phyloP scores from a whole-genome alignment of 1,140 invertebrate species.

The Drosophila nigrodunni region DNA sequence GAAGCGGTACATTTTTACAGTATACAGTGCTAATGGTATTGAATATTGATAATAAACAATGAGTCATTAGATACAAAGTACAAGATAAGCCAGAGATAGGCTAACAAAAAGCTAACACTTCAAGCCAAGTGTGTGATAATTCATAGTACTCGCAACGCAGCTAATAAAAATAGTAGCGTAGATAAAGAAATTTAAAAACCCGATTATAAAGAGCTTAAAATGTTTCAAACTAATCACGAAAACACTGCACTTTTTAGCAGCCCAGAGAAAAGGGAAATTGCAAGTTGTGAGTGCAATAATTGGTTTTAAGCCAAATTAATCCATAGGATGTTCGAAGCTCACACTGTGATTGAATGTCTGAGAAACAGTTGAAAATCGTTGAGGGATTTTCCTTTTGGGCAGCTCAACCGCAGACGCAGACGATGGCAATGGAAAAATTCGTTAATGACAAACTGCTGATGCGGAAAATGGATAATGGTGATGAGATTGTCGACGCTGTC shows the following conservation, averaged over 20 bases:
- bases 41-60: constrained; percentile 5
- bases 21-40: neutral
- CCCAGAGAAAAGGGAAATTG: neutral
- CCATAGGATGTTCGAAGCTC: neutral
- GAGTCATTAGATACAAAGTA: constrained; percentile 11
- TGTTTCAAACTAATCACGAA: neutral
- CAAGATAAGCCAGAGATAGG: neutral
- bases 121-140: neutral
- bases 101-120: too few relatives aligned
- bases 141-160: neutral
- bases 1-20: neutral
- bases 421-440: constrained; percentile 45
- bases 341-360: neutral
- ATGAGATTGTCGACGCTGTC: constrained; percentile 11
- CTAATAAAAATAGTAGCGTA: neutral
- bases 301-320: neutral
- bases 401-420: constrained; percentile 54
- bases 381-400: constrained; percentile 22
- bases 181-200: neutral
- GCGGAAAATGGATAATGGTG: constrained; percentile 66
- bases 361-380: neutral
- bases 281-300: constrained; percentile 1
- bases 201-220: too few relatives aligned
- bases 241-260: neutral
- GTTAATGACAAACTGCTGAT: constrained; percentile 69